Conservation (phyloP, 64 coral and sea anemone genomes). For the Montipora efflorescens region DNA sequence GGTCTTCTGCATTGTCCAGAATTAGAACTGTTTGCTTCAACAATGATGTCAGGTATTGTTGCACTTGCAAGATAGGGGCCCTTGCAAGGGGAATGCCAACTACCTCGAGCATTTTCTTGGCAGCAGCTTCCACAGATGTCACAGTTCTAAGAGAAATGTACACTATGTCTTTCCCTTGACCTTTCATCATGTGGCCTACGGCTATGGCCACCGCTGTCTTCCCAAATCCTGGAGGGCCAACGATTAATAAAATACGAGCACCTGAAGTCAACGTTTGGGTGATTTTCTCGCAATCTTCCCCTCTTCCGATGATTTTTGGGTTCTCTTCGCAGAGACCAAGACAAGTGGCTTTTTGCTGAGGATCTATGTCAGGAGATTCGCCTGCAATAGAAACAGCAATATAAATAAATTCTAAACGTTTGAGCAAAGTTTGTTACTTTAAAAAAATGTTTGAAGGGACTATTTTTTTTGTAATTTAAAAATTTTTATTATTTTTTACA, state of each 20-base stretch:
- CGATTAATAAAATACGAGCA: not conserved
- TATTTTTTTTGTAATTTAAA: no score
- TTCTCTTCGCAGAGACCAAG: not conserved
- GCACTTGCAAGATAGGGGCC: conserved; percentile 15
- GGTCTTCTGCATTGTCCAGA: conserved; percentile 67
- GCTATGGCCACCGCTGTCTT: not conserved
- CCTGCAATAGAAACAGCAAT: not conserved
- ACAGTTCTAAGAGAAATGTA: conserved; percentile 33
- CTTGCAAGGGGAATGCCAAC: not conserved
- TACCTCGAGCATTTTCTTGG: conserved; percentile 18
- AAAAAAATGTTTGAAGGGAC: no score
- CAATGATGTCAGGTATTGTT: not conserved
- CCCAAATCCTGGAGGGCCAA: conserved; percentile 49
- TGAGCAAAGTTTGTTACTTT: no score
- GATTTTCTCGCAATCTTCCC: conserved; percentile 6
- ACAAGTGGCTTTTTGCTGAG: not conserved
- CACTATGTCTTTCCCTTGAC: conserved; percentile 28
- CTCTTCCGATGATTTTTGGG: not conserved
- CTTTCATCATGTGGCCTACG: conserved; percentile 17
- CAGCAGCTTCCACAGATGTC: not conserved
- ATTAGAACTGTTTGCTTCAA: conserved; percentile 19
- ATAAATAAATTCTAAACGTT: no score
- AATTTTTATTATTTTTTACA: no score
- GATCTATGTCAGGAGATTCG: not conserved
- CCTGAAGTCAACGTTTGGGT: not conserved